These are phyloP conservation scores for Microchrysa polita DNA, from an alignment of 2,888 invertebrate genomes.

Conservation along the genomic window DNA sequence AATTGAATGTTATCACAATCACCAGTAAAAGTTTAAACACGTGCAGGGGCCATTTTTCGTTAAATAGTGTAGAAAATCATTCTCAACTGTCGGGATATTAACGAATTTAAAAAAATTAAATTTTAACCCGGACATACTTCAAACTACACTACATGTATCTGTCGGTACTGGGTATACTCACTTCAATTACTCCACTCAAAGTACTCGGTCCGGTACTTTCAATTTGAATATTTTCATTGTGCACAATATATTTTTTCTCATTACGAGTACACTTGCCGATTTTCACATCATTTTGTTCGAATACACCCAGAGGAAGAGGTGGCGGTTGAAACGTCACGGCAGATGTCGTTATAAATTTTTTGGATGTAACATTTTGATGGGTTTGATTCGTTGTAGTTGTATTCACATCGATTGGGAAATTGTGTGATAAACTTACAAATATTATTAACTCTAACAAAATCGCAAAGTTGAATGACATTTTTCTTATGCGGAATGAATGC, in stretches of 20 bases:
- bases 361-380: not conserved
- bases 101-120: no score
- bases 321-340: not conserved
- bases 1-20: no score
- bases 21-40: no score
- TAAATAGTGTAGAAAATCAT: no score
- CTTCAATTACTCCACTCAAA: conserved; percentile 50
- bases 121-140: no score
- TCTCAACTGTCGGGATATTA: no score
- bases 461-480: not conserved
- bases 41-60: no score
- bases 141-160: no score
- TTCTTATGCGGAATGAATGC: not conserved
- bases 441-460: not conserved
- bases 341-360: conserved; percentile 11
- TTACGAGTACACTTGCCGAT: conserved; percentile 22
- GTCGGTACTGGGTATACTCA: no score
- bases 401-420: conserved; percentile 16
- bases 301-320: conserved; percentile 23
- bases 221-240: conserved; percentile 49
- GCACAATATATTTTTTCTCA: conserved; percentile 20
- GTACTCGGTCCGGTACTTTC: conserved; percentile 49
- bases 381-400: conserved; percentile 25
- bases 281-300: conserved; percentile 26
- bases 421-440: not conserved